phyloP scores from a whole-genome alignment of 1,140 invertebrate species.

The Drosophila kepulauana region DNA sequence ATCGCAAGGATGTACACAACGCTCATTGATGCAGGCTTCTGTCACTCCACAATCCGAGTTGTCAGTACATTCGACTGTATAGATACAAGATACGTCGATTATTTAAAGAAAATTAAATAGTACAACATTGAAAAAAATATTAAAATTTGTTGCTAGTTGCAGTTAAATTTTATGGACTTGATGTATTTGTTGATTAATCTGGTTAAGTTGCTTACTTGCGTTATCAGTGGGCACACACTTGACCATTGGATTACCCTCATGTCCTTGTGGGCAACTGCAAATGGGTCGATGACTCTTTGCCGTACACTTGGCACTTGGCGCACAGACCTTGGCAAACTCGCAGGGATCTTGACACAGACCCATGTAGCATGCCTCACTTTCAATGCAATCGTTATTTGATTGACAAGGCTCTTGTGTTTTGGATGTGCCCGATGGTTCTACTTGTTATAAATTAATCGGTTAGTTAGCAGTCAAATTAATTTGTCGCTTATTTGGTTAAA shows the following conservation, averaged over 20 bases:
- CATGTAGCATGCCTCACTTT: conserved; percentile 91
- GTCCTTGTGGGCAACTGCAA: conserved; percentile 90
- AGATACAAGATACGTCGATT: conserved; percentile 26
- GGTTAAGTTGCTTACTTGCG: conserved; percentile 88
- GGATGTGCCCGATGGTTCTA: conserved; percentile 89
- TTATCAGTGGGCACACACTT: conserved; percentile 89
- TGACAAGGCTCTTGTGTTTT: conserved; percentile 90
- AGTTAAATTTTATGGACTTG: conserved; percentile 31
- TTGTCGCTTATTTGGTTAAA: conserved; percentile 24
- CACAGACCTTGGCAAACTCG: conserved; percentile 91
- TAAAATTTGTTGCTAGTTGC: conserved; percentile 17
- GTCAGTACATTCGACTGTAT: conserved; percentile 90
- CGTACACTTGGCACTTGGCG: conserved; percentile 89
- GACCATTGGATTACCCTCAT: conserved; percentile 91
- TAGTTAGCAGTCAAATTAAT: conserved; percentile 43
- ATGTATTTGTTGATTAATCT: conserved; percentile 57
- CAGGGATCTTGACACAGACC: conserved; percentile 91
- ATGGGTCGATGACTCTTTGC: conserved; percentile 91
- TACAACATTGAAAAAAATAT: not conserved
- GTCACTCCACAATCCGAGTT: conserved; percentile 92
- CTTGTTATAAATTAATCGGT: conserved; percentile 68
- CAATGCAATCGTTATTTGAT: conserved; percentile 91
- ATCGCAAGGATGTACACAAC: conserved; percentile 93
- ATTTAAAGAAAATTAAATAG: not conserved
- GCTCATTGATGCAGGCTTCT: conserved; percentile 92